Evolutionary conservation across 1,140 invertebrate genomes (phyloP).

Genomic region (Drosophila burlai): DNA sequence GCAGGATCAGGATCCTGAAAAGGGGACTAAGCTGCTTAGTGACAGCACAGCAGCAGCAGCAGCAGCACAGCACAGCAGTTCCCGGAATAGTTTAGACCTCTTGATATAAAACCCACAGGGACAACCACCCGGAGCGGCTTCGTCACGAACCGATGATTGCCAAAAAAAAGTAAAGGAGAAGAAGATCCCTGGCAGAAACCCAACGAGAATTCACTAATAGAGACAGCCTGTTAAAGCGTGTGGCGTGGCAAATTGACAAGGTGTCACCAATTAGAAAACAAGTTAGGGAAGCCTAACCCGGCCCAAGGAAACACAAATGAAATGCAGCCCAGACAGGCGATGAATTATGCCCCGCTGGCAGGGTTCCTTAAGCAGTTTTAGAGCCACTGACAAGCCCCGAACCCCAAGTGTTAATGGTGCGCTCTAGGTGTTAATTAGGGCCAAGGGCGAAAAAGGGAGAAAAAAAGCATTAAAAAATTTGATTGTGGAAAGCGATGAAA

Average conservation of each 20-base stretch:
- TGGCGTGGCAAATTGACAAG: constrained; percentile 78
- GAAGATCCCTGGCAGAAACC: constrained; percentile 34
- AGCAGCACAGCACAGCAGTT: constrained; percentile 35
- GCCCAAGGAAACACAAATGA: constrained; percentile 11
- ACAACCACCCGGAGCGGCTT: constrained; percentile 60
- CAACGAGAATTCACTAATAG: constrained; percentile 55
- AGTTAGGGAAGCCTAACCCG: constrained; percentile 51
- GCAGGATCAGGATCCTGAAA: constrained; percentile 16
- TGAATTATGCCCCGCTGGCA: constrained; percentile 43
- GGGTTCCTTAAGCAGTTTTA: constrained; percentile 54
- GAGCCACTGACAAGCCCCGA: constrained; percentile 47
- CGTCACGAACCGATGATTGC: constrained; percentile 64
- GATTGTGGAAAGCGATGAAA: constrained; percentile 70
- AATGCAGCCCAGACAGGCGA: constrained; percentile 3
- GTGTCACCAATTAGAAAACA: constrained; percentile 83
- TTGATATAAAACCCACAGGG: constrained; percentile 82
- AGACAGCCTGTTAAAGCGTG: constrained; percentile 76
- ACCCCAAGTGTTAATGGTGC: constrained; percentile 78
- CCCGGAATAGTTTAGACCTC: constrained; percentile 75
- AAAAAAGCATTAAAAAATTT: constrained; percentile 48
- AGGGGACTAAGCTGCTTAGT: constrained; percentile 70
- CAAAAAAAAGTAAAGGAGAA: constrained; percentile 33
- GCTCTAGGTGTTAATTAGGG: constrained; percentile 75
- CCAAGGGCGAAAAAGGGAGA: constrained; percentile 60
- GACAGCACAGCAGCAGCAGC: constrained; percentile 30